These are phyloP conservation scores for Microcebus jonahi DNA, from an alignment of 2,113 vertebrate species.

Conservation along the genomic window DNA sequence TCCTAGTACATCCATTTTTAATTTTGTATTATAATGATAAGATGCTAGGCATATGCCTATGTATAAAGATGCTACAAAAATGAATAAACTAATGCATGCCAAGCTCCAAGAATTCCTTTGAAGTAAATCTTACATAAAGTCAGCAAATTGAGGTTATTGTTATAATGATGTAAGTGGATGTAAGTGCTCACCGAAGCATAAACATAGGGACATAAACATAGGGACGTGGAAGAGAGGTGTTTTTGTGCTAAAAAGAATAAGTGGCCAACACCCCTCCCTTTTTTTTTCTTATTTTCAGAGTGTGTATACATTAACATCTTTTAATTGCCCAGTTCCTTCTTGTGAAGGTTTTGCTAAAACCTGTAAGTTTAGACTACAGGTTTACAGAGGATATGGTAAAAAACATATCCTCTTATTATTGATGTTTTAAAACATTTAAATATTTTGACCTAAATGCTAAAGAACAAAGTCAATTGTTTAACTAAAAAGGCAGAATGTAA, in stretches of 20 bases:
- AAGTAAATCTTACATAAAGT: slow-evolving; percentile 13
- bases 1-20: background rate
- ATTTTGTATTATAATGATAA: background rate
- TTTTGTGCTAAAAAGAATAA: slow-evolving; percentile 14
- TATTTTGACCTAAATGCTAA: slow-evolving; percentile 72
- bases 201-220: background rate
- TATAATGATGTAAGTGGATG: background rate
- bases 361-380: slow-evolving; percentile 61
- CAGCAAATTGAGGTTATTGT: slow-evolving; percentile 9
- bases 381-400: background rate
- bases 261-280: background rate
- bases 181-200: background rate
- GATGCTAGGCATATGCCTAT: background rate
- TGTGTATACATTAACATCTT: background rate
- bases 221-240: background rate
- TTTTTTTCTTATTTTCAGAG: background rate
- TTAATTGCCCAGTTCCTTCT: slow-evolving; percentile 12
- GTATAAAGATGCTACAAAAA: background rate
- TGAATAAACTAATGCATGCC: background rate
- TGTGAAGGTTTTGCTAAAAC: slow-evolving; percentile 66
- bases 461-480: slow-evolving; percentile 80
- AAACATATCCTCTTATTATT: slow-evolving; percentile 66
- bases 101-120: background rate
- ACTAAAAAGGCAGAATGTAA: slow-evolving; percentile 72
- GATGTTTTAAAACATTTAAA: slow-evolving; percentile 71